These are phyloP conservation scores for Forbesichthys papilliferus DNA, from an alignment of 2,113 vertebrate genomes.

Conservation along the genomic window DNA sequence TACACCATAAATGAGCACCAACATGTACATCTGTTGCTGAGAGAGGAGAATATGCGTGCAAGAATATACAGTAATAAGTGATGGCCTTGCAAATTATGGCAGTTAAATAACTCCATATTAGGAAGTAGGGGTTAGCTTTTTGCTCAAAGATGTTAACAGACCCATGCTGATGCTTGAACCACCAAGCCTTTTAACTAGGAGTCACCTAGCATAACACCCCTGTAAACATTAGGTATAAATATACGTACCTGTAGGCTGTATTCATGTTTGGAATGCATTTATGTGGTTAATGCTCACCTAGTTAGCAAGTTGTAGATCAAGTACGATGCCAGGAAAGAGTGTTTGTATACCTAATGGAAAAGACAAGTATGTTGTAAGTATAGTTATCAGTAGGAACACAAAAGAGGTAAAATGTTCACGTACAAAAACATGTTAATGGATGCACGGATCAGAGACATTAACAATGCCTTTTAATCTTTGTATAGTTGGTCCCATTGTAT, in stretches of 20 bases:
- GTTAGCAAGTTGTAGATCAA: conserved; percentile 75
- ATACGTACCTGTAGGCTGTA: neutral
- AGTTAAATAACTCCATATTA: no score
- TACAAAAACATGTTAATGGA: neutral
- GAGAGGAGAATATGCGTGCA: no score
- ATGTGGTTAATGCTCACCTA: conserved; percentile 48
- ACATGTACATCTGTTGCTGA: no score
- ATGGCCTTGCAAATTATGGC: no score
- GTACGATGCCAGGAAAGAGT: conserved; percentile 72
- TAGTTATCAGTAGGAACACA: neutral
- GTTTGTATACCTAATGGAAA: conserved; percentile 61
- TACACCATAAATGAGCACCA: no score
- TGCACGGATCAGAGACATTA: no score
- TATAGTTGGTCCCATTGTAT: neutral
- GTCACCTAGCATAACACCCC: no score
- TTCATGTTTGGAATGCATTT: neutral
- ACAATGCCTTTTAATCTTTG: neutral
- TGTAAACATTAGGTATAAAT: neutral
- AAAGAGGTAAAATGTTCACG: neutral
- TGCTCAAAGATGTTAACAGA: no score
- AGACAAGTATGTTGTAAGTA: neutral
- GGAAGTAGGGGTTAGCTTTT: no score
- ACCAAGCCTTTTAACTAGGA: no score
- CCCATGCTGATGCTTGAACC: no score
- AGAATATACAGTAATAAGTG: no score